Base-by-base conservation (phyloP, 2,888 invertebrate species). In the Pristionchus arcanus region DNA sequence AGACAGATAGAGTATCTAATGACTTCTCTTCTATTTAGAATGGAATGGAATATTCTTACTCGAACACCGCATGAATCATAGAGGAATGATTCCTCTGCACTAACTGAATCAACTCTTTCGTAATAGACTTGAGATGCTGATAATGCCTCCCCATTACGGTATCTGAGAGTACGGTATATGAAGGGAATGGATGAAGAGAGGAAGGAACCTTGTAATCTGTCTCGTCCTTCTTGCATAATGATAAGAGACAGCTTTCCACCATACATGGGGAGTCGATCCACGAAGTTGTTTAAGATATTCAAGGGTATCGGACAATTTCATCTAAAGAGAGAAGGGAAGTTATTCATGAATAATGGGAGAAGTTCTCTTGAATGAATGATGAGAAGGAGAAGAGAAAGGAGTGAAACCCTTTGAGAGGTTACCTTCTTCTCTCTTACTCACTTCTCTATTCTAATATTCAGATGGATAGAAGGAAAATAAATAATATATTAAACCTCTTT, bases 191-290 rank as follows among this genome's bases (percentile, higher is more conserved):
- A 55, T 28, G 19, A 84, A 16, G 7, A 28, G 84, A 19, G 9
- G 21, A 16, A 63, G 7, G 7, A 49, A 93, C 92, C 94, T 91
- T 3, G 94, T 94, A 87, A 96, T 95, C 95, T 97, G 97, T 90
- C 97, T 96, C 94, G 97, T 96, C 91, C 97, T 96, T 68, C 97
- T 95, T 91, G 97, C 97, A 95, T 97, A 97, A 96, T 97, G 97
- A 95, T 97, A 97, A 95, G 97, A 97, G 90, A 97, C 96, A 81
- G 97, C 97, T 95, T 97, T 97, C 97, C 97, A 97, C 97, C 97
- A 97, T 83, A 97, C 97, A 90, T 97, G 96, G 0, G 97, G 97
- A 90, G 97, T 96, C 0, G 97, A 97, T 68, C 96, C 96, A 92
- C 96, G 96, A 96, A 97, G 96, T 90, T 97, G 96, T 85, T 96